Evolutionary conservation across 2,888 invertebrate genomes (phyloP).

Genomic region (Marronus borbonicus): DNA sequence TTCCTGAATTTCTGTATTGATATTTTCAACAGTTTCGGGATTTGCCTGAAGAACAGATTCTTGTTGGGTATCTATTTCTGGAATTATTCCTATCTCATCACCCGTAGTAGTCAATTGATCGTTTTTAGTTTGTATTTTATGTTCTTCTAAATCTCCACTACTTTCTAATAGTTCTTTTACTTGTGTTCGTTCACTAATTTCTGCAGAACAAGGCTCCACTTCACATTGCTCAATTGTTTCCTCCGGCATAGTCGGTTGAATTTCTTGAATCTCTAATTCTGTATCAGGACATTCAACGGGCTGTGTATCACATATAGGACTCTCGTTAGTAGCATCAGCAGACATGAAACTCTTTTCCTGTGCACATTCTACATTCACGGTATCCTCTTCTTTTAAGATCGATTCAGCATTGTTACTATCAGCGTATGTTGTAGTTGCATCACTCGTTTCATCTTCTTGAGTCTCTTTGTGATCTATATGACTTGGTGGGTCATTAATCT

Average conservation of each 20-base stretch:
- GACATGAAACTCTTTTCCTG: neutral
- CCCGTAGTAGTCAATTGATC: neutral
- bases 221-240: neutral
- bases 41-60: neutral
- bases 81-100: neutral
- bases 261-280: constrained; percentile 1
- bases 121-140: neutral
- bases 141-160: neutral
- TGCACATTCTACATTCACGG: neutral
- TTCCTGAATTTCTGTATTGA: neutral
- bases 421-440: neutral
- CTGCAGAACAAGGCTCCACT: neutral
- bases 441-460: constrained; percentile 23
- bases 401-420: neutral
- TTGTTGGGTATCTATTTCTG: constrained; percentile 14
- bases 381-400: neutral
- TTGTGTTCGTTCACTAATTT: neutral
- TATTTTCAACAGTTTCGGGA: neutral
- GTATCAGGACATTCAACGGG: neutral
- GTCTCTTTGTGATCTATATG: neutral
- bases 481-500: neutral
- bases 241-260: neutral
- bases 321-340: neutral
- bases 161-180: constrained; percentile 16
- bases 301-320: neutral